These are phyloP conservation scores for Bradypus variegatus DNA, from an alignment of 2,797 vertebrate species.

Conservation along the genomic window DNA sequence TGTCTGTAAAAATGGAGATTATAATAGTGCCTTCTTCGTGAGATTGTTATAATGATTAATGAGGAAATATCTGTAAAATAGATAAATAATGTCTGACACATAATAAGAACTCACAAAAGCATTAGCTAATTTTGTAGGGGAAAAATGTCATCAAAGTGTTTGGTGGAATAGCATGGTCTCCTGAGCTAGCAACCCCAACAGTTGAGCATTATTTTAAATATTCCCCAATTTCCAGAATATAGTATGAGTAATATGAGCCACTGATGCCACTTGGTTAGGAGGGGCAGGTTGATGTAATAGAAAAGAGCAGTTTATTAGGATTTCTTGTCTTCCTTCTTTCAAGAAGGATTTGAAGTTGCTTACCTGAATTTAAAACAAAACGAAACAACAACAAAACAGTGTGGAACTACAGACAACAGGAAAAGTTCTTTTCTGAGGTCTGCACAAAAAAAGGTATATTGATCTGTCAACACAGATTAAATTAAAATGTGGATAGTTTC, in stretches of 20 bases:
- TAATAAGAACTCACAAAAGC: not conserved
- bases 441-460: not conserved
- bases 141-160: not conserved
- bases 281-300: not conserved
- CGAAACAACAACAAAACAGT: not conserved
- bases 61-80: not conserved
- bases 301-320: not conserved
- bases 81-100: not conserved
- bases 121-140: not conserved
- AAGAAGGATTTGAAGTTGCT: not conserved
- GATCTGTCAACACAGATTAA: not conserved
- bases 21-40: not conserved
- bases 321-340: not conserved
- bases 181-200: not conserved
- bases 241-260: too few relatives aligned
- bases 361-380: not conserved
- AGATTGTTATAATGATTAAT: not conserved
- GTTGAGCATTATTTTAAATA: rapidly evolving
- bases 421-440: not conserved
- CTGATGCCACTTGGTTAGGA: not conserved
- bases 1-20: not conserved
- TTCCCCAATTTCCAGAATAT: not conserved
- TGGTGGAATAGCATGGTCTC: not conserved
- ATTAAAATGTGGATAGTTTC: not conserved
- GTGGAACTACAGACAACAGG: not conserved